A percentile compares a stretch with the other conserved stretches of the same genome.
Conservation (phyloP, 1,140 invertebrate genomes). For the Drosophila sproati region DNA sequence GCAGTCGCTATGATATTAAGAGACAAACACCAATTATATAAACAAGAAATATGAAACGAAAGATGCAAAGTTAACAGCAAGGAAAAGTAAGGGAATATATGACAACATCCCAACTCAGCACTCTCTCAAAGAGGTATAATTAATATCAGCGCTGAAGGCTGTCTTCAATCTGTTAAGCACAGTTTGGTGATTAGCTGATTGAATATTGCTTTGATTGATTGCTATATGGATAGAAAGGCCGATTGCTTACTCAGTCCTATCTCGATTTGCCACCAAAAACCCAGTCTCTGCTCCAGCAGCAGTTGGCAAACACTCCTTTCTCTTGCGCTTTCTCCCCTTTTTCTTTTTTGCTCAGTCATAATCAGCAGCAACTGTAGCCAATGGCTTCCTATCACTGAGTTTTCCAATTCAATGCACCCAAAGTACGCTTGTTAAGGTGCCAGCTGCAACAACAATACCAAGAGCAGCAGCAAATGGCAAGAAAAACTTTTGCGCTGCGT, state of each 20-base stretch:
- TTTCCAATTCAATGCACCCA: constrained; percentile 65
- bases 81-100: background rate
- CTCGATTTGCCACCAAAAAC: background rate
- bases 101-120: background rate
- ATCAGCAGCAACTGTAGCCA: constrained; percentile 9
- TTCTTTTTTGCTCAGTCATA: constrained; percentile 7
- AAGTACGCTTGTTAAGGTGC: constrained; percentile 57
- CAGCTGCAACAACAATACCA: constrained; percentile 22
- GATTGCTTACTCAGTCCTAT: constrained; percentile 21
- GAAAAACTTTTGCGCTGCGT: constrained; percentile 61
- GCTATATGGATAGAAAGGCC: constrained; percentile 20
- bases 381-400: constrained; percentile 50
- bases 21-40: background rate
- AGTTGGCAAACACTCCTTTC: background rate
- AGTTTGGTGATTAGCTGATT: constrained; percentile 45
- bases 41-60: background rate
- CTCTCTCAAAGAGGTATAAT: background rate
- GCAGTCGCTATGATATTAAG: background rate
- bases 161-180: constrained; percentile 30
- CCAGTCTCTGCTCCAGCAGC: background rate
- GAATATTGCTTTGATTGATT: constrained; percentile 36
- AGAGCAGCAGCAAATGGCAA: constrained; percentile 12
- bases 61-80: background rate
- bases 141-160: background rate
- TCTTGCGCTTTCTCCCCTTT: background rate